These are phyloP conservation scores for Cassiopea xamachana DNA, from an alignment of 30 jellyfish, hydroid and myxozoan genomes.

Conservation along the genomic window DNA sequence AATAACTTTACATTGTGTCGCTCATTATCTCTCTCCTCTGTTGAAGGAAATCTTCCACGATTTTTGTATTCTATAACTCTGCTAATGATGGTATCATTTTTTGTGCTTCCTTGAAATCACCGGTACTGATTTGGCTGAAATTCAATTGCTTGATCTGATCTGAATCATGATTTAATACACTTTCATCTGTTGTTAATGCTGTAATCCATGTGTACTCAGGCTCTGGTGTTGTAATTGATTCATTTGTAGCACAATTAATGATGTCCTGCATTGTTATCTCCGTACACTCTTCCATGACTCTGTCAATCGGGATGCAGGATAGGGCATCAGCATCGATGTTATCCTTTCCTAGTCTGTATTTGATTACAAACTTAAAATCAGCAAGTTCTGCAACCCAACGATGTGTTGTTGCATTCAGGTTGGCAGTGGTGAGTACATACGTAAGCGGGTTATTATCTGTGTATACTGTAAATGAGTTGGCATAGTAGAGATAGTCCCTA, in stretches of 20 bases:
- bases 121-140: conserved; percentile 6
- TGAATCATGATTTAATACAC: conserved; percentile 4
- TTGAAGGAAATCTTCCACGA: no score
- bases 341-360: conserved; percentile 60
- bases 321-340: conserved; percentile 54
- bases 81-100: neutral
- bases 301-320: conserved; percentile 15
- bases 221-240: conserved; percentile 11
- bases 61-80: neutral
- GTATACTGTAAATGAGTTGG: conserved; percentile 24
- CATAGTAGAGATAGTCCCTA: conserved; percentile 40
- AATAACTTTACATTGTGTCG: neutral
- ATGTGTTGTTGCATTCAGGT: conserved; percentile 33
- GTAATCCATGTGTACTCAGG: conserved; percentile 18
- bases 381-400: conserved; percentile 64
- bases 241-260: neutral
- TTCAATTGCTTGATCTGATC: conserved; percentile 1
- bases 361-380: conserved; percentile 30
- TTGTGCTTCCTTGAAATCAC: neutral
- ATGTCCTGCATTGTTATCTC: neutral
- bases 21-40: no score
- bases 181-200: conserved; percentile 16
- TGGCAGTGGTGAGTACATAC: conserved; percentile 38
- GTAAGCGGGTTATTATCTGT: conserved; percentile 50
- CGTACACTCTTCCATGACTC: neutral